phyloP scores from a whole-genome alignment of 2,797 vertebrate genomes.

The Dendrocincla tyrannina region DNA sequence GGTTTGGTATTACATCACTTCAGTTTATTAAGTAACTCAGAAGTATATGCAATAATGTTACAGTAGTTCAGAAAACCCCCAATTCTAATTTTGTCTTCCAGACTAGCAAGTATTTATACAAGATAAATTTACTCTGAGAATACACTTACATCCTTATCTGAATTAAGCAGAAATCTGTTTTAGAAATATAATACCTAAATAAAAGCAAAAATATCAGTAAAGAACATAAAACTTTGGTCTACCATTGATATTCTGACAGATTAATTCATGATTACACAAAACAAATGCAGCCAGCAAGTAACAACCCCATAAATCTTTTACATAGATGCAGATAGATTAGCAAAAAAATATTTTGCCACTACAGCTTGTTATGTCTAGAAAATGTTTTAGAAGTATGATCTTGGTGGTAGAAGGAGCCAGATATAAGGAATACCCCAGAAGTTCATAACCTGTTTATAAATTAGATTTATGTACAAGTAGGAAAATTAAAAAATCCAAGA shows the following conservation, averaged over 20 bases:
- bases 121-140: background rate
- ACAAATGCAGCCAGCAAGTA: background rate
- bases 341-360: background rate
- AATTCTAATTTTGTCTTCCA: background rate
- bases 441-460: background rate
- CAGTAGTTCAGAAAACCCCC: background rate
- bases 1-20: background rate
- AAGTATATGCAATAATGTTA: background rate
- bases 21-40: background rate
- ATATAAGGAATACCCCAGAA: background rate
- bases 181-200: background rate
- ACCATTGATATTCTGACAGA: background rate
- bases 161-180: background rate
- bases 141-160: background rate
- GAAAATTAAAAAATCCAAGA: background rate
- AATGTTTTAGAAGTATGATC: background rate
- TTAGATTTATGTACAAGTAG: background rate
- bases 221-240: background rate
- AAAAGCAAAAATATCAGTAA: background rate
- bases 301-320: background rate
- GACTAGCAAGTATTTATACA: background rate
- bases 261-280: background rate
- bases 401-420: background rate
- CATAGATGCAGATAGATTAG: background rate
- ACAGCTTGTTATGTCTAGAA: background rate